phyloP scores from a whole-genome alignment of 2,797 vertebrate genomes.

The Poecilia wingei region DNA sequence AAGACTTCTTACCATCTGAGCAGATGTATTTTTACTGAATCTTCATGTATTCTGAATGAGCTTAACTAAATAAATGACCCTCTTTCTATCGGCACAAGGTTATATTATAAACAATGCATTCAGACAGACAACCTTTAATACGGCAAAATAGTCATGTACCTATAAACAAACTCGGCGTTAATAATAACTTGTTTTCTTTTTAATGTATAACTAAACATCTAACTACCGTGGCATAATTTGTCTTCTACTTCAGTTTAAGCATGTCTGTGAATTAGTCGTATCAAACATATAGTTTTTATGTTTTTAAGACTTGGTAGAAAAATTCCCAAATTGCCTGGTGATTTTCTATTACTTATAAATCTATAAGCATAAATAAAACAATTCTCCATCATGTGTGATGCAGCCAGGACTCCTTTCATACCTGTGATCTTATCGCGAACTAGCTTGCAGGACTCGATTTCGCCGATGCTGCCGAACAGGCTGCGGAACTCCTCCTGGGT shows the following conservation, averaged over 20 bases:
- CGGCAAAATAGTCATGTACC: neutral
- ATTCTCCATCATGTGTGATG: neutral
- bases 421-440: slow-evolving; percentile 99
- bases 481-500: slow-evolving; percentile 99
- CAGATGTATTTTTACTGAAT: neutral
- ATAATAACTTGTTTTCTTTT: neutral
- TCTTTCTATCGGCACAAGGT: neutral
- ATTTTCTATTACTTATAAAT: neutral
- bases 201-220: neutral
- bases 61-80: neutral
- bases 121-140: neutral
- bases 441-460: slow-evolving; percentile 99
- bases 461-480: slow-evolving; percentile 99
- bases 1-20: neutral
- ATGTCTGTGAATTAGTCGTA: neutral
- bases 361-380: neutral
- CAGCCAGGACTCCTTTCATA: slow-evolving; percentile 60
- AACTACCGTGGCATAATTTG: neutral
- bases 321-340: neutral
- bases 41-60: neutral
- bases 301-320: neutral
- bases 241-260: neutral
- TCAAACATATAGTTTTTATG: neutral
- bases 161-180: neutral
- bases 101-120: neutral